Percentiles rank a stretch among this genome's conserved stretches.
phyloP scores from a whole-genome alignment of 2,888 invertebrate species.

The Chelonus formosanus region DNA sequence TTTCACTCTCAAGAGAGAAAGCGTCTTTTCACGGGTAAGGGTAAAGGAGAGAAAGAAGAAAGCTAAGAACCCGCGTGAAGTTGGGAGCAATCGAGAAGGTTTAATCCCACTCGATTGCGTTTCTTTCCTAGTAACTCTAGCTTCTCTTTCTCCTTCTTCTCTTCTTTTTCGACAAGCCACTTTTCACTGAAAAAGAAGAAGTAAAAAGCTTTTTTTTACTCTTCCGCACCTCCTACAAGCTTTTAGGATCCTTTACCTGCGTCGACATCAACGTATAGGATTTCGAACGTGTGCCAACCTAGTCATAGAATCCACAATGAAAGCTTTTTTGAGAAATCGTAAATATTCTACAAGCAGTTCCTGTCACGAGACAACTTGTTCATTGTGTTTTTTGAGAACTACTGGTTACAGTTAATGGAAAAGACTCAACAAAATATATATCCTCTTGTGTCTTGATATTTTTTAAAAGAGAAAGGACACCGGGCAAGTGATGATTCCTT shows the following conservation, averaged over 20 bases:
- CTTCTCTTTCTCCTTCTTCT: constrained; percentile 37
- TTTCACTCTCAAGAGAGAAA: constrained; percentile 41
- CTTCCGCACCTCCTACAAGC: constrained; percentile 46
- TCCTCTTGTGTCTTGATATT: too few relatives aligned
- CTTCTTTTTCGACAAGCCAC: constrained; percentile 43
- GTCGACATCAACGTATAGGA: constrained; percentile 42
- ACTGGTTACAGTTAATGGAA: constrained; percentile 5
- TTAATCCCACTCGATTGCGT: constrained; percentile 64
- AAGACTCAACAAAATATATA: too few relatives aligned
- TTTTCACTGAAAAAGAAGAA: constrained; percentile 43
- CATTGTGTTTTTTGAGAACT: constrained; percentile 16
- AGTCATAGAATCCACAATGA: constrained; percentile 44
- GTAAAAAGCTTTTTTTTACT: constrained; percentile 44
- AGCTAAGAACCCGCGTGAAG: constrained; percentile 56
- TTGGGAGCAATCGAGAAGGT: constrained; percentile 63
- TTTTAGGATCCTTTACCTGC: constrained; percentile 31
- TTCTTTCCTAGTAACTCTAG: constrained; percentile 44
- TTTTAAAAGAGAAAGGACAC: too few relatives aligned
- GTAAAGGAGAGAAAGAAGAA: constrained; percentile 36
- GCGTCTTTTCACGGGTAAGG: constrained; percentile 47
- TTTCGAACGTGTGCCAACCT: constrained; percentile 44
- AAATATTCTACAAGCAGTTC: constrained; percentile 56
- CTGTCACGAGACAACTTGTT: constrained; percentile 16
- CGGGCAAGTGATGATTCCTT: too few relatives aligned
- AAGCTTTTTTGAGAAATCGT: constrained; percentile 43